Conservation (phyloP, 1,140 invertebrate genomes). For the Caenorhabditis remanei region DNA sequence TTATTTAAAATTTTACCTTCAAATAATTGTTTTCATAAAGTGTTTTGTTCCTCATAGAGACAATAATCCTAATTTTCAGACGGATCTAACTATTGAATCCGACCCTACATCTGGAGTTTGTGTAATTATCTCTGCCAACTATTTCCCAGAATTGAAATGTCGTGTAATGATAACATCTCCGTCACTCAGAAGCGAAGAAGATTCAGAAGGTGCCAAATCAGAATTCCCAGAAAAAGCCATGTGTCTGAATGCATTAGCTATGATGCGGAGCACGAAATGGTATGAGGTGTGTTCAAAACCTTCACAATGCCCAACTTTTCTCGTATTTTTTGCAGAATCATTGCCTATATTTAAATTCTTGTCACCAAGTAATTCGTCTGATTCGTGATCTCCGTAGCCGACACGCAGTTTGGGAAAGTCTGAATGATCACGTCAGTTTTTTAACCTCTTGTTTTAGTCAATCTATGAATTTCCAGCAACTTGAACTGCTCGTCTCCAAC, state of each 20-base stretch:
- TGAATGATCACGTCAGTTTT: constrained; percentile 31
- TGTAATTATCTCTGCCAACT: background rate
- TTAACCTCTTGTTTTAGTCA: background rate
- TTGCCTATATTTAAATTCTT: background rate
- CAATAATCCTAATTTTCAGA: no score
- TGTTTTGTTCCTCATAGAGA: no score
- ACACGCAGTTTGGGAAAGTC: background rate
- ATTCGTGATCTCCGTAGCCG: constrained; percentile 26
- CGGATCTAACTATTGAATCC: no score
- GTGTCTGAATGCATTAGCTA: constrained; percentile 22
- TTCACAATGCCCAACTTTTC: background rate
- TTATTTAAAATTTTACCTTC: no score
- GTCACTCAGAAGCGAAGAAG: background rate
- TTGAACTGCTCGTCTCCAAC: constrained; percentile 23
- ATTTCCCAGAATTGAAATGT: background rate
- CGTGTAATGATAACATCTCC: background rate
- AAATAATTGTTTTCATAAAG: no score
- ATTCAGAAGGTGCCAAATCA: background rate
- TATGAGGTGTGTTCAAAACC: background rate
- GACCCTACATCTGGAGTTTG: background rate
- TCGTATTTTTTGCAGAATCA: background rate
- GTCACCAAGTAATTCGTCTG: background rate
- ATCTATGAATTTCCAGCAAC: constrained; percentile 30
- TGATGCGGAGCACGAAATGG: constrained; percentile 24
- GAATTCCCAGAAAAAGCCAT: background rate